phyloP scores from a whole-genome alignment of 2,113 vertebrate species.

The Passer domesticus region DNA sequence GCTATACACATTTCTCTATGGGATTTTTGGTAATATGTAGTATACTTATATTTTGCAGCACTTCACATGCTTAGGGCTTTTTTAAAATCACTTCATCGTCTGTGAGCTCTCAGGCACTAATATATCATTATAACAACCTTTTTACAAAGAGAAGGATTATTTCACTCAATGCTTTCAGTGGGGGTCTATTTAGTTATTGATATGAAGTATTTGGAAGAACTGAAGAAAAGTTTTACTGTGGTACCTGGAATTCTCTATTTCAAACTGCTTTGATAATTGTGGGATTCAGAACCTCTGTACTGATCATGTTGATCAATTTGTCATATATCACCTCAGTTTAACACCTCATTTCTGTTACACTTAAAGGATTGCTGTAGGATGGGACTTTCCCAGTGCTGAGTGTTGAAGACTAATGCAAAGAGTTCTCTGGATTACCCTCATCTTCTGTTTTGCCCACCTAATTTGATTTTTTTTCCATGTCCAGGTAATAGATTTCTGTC shows the following conservation, averaged over 20 bases:
- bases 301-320: background rate
- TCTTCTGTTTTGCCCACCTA: background rate
- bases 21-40: background rate
- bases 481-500: background rate
- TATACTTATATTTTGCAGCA: background rate
- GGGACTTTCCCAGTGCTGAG: background rate
- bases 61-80: background rate
- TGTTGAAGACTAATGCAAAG: background rate
- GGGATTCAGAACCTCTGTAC: background rate
- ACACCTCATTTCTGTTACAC: background rate
- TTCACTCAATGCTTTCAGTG: background rate
- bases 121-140: background rate
- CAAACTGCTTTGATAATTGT: background rate
- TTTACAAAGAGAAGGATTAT: background rate
- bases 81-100: background rate
- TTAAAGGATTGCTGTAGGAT: background rate
- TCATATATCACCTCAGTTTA: background rate
- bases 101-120: background rate
- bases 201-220: background rate
- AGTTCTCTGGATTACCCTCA: background rate
- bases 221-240: background rate
- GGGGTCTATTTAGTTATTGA: background rate
- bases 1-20: background rate
- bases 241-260: background rate
- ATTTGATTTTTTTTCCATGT: background rate